Evolutionary conservation across 1,140 invertebrate genomes (phyloP).

Genomic region (Helicoverpa armigera): DNA sequence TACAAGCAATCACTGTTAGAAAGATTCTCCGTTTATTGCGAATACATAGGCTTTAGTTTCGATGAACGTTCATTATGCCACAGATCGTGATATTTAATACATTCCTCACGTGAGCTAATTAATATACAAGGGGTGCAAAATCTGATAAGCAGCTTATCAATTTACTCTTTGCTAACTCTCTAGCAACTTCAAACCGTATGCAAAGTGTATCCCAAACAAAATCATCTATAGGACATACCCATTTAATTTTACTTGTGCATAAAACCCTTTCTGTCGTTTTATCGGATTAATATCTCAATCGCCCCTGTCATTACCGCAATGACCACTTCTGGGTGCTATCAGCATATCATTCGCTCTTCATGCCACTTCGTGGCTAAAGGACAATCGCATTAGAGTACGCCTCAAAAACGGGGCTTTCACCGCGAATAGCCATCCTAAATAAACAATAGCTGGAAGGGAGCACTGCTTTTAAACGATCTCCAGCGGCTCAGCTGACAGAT

Average conservation of each 20-base stretch:
- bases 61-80: not conserved
- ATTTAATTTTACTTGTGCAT: conserved; percentile 37
- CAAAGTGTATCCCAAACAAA: conserved; percentile 9
- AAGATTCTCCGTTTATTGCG: not conserved
- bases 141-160: conserved; percentile 37
- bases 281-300: conserved; percentile 63
- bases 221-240: conserved; percentile 6
- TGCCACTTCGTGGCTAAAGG: conserved; percentile 67
- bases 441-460: conserved; percentile 84
- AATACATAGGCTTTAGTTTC: not conserved
- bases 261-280: conserved; percentile 38
- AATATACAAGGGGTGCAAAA: conserved; percentile 20
- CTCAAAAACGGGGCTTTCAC: conserved; percentile 80
- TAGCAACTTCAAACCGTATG: conserved; percentile 25
- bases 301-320: conserved; percentile 48
- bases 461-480: conserved; percentile 83
- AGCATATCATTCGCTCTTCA: conserved; percentile 56
- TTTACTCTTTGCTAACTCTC: conserved; percentile 29
- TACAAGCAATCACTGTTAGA: too few relatives aligned
- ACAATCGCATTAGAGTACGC: conserved; percentile 83
- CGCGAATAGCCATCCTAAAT: conserved; percentile 83
- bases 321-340: conserved; percentile 56
- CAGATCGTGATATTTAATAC: not conserved
- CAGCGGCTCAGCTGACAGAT: conserved; percentile 84
- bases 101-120: conserved; percentile 4